A percentile compares a stretch with the other conserved stretches of the same genome.
These are phyloP conservation scores for Halcyon malimbica DNA, from an alignment of 2,113 vertebrate genomes.

Conservation along the genomic window DNA sequence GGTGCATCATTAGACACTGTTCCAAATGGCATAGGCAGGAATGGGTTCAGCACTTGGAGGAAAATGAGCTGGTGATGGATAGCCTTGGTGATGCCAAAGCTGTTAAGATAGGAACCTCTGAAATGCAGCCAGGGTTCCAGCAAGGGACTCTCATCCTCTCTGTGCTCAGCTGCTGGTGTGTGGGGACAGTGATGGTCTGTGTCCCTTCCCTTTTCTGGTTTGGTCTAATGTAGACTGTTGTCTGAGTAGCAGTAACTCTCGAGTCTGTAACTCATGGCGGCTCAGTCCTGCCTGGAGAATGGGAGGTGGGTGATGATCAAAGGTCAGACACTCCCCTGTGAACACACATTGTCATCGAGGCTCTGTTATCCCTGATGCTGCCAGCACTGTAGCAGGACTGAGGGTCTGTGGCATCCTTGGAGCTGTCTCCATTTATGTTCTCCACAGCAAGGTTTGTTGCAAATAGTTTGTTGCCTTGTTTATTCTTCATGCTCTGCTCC, in stretches of 20 bases:
- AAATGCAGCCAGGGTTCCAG: not conserved
- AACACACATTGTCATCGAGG: not conserved
- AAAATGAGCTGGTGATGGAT: slow-evolving; percentile 92
- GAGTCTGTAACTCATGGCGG: not conserved
- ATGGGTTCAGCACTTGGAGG: slow-evolving; percentile 81
- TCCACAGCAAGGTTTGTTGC: not conserved
- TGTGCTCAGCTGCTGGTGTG: not conserved
- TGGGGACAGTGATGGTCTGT: not conserved
- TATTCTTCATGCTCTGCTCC: not conserved
- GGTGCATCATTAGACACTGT: slow-evolving; percentile 86
- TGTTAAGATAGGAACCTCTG: slow-evolving; percentile 88
- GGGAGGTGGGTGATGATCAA: not conserved
- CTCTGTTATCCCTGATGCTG: not conserved
- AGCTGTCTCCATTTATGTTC: not conserved
- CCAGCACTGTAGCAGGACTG: not conserved
- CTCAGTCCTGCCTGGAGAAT: not conserved
- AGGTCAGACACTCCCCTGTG: not conserved
- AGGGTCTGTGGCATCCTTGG: not conserved
- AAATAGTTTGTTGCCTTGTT: not conserved
- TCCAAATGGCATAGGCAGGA: slow-evolving; percentile 86
- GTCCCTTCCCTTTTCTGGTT: not conserved
- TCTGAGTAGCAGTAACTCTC: not conserved
- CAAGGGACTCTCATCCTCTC: not conserved
- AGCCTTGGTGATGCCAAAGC: slow-evolving; percentile 67
- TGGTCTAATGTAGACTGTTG: not conserved